Evolutionary conservation across 2,888 invertebrate genomes (phyloP).

Genomic region (Lithophane socia): DNA sequence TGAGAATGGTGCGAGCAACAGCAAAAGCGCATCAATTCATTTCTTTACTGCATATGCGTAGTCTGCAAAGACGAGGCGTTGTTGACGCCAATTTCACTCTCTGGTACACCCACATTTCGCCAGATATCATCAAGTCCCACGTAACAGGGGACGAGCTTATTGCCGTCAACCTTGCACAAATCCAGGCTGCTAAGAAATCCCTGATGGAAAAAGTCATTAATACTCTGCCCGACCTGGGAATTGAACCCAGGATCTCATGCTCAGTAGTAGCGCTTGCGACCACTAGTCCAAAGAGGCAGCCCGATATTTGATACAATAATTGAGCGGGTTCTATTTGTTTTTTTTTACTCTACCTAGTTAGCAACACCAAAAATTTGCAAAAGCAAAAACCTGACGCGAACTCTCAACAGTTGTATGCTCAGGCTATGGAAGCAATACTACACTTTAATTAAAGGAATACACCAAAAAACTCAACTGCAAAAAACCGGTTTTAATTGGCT

Average conservation of each 20-base stretch:
- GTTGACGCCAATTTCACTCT: not conserved
- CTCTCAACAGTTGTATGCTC: not conserved
- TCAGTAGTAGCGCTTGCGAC: too few species aligned
- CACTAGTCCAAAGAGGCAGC: too few species aligned
- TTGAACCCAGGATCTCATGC: too few species aligned
- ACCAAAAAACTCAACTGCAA: not conserved
- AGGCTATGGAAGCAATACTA: not conserved
- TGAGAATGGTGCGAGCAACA: slow-evolving; percentile 6
- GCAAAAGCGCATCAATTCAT: not conserved
- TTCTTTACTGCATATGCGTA: not conserved
- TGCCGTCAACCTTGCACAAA: too few species aligned
- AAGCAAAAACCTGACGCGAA: not conserved
- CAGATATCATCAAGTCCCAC: too few species aligned
- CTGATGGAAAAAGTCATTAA: too few species aligned
- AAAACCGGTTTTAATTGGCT: slow-evolving; percentile 50
- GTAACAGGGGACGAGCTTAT: too few species aligned
- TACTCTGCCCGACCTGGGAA: too few species aligned
- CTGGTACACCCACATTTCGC: too few species aligned
- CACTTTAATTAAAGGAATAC: slow-evolving; percentile 4
- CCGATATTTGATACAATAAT: not conserved
- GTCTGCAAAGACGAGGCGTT: too few species aligned
- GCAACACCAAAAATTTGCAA: not conserved
- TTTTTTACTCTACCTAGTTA: not conserved
- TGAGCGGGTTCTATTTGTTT: not conserved
- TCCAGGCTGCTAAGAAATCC: too few species aligned